Evolutionary conservation across 2,113 vertebrate genomes (phyloP).

Genomic region (Nerophis lumbriciformis): DNA sequence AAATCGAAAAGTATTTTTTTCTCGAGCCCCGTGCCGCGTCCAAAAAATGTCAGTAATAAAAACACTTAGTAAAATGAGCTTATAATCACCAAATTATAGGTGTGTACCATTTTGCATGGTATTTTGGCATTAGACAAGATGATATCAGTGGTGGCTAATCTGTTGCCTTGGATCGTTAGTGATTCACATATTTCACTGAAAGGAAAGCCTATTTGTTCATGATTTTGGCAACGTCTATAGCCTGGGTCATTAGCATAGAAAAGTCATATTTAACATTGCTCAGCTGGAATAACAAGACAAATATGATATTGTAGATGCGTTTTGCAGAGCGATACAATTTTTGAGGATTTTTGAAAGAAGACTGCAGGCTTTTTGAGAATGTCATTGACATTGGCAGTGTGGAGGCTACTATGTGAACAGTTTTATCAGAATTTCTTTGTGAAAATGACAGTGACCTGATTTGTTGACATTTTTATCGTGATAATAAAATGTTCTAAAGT

Average conservation of each 20-base stretch:
- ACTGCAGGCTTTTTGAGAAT: not conserved
- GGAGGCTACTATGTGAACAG: not conserved
- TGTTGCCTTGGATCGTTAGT: conserved; percentile 45
- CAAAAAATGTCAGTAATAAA: conserved; percentile 42
- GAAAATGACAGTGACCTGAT: too few species aligned
- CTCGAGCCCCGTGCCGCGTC: conserved; percentile 32
- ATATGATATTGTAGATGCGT: not conserved
- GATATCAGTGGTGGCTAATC: conserved; percentile 44
- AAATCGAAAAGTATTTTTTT: conserved; percentile 47
- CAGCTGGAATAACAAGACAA: not conserved
- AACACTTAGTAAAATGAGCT: conserved; percentile 46
- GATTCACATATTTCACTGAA: conserved; percentile 39
- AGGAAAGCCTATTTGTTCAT: conserved; percentile 21
- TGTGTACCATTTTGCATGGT: conserved; percentile 57
- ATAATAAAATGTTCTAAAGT: not conserved
- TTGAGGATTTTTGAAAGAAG: not conserved
- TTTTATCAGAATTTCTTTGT: not conserved
- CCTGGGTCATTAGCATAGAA: conserved; percentile 22
- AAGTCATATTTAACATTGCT: conserved; percentile 9
- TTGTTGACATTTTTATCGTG: too few species aligned
- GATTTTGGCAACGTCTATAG: conserved; percentile 17
- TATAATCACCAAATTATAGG: conserved; percentile 61
- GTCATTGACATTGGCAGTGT: too few species aligned
- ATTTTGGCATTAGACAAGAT: conserved; percentile 55
- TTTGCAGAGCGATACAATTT: conserved; percentile 1